Conservation (phyloP, 2,113 vertebrate genomes). For the Tamias sibiricus region DNA sequence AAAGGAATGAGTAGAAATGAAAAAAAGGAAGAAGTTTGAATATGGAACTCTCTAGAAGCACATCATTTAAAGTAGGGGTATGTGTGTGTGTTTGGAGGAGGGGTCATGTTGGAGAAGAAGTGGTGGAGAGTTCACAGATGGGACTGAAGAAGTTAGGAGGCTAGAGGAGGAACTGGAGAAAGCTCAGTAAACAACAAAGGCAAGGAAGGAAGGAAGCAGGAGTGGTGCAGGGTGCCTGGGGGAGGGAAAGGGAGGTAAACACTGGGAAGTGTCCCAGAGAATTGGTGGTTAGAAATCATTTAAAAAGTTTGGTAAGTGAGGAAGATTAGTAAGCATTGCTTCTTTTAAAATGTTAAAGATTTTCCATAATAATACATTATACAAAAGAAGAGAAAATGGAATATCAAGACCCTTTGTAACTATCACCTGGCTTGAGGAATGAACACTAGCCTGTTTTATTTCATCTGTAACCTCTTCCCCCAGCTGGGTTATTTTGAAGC, state of each 20-base stretch:
- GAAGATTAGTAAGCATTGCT: not conserved
- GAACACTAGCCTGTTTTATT: not conserved
- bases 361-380: not conserved
- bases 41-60: not conserved
- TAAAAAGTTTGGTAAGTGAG: conserved; percentile 1
- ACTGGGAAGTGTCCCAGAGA: not conserved
- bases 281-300: not conserved
- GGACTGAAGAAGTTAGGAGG: not conserved
- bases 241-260: not conserved
- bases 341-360: not conserved
- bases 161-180: not conserved
- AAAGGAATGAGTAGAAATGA: not conserved
- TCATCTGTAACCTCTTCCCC: not conserved
- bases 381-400: not conserved
- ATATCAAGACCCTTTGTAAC: not conserved
- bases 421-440: not conserved
- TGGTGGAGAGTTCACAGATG: not conserved
- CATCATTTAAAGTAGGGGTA: not conserved
- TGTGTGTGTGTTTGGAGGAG: not conserved
- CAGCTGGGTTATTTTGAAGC: not conserved
- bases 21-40: not conserved
- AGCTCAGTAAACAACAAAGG: not conserved
- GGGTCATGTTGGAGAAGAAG: not conserved
- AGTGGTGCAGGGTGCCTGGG: not conserved
- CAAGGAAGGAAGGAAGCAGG: not conserved